phyloP scores from a whole-genome alignment of 2,888 invertebrate genomes.

The Dichetophora obliterata region DNA sequence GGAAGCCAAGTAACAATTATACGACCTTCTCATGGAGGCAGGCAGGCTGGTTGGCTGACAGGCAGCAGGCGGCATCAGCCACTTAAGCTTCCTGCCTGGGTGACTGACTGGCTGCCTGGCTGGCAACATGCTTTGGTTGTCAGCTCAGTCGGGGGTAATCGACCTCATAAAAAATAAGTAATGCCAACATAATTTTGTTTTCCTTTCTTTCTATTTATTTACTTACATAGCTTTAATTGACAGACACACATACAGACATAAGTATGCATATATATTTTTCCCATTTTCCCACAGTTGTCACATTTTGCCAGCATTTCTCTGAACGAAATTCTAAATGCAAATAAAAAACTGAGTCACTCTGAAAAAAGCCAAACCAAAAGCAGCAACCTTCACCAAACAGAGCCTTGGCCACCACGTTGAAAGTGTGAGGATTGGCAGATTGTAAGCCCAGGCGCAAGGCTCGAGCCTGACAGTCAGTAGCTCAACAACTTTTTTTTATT shows the following conservation, averaged over 20 bases:
- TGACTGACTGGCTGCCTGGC: not conserved
- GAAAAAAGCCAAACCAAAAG: not conserved
- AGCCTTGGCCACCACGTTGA: not conserved
- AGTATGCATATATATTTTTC: slow-evolving; percentile 47
- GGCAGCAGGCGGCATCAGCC: not conserved
- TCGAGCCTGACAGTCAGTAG: not conserved
- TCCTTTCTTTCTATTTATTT: slow-evolving; percentile 21
- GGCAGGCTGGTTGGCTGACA: not conserved
- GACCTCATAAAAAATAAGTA: slow-evolving; percentile 41
- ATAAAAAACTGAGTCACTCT: not conserved
- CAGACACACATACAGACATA: slow-evolving; percentile 48
- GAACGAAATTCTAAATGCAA: slow-evolving; percentile 50
- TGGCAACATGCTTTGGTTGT: not conserved
- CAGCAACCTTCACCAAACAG: not conserved
- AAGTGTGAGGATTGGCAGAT: not conserved
- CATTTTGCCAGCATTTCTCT: slow-evolving; percentile 45
- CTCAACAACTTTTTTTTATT: not conserved
- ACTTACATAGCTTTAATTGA: slow-evolving; percentile 36
- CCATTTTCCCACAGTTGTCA: slow-evolving; percentile 56
- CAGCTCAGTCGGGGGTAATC: slow-evolving; percentile 31
- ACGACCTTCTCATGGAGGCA: slow-evolving; percentile 1
- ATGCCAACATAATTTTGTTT: slow-evolving; percentile 27
- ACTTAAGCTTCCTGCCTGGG: not conserved
- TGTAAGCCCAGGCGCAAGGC: not conserved
- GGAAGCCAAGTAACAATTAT: not conserved